These are phyloP conservation scores for Nymphalis urticae DNA, from an alignment of 2,888 invertebrate genomes.

Conservation along the genomic window DNA sequence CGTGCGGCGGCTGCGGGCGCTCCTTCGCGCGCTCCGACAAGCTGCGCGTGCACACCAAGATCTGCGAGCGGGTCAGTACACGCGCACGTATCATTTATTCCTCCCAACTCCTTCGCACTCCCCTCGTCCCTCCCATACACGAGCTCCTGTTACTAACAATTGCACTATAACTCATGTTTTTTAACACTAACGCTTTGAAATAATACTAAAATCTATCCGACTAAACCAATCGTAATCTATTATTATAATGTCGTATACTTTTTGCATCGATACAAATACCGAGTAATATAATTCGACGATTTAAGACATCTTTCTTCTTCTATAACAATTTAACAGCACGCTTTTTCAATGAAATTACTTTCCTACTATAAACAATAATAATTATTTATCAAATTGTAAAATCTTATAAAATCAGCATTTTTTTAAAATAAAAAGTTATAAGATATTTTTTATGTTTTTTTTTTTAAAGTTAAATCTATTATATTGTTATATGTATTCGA, in stretches of 20 bases:
- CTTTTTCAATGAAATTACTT: not conserved
- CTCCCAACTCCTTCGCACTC: no score
- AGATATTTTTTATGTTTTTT: no score
- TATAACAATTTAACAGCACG: not conserved
- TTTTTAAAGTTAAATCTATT: no score
- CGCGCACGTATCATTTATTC: not conserved
- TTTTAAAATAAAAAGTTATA: no score
- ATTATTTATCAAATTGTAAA: no score
- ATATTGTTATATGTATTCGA: no score
- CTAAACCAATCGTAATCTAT: not conserved
- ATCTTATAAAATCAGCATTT: no score
- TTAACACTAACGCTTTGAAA: no score
- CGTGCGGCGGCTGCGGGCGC: slow-evolving; percentile 85
- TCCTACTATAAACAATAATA: no score
- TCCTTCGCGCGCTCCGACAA: slow-evolving; percentile 88
- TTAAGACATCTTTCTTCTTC: not conserved
- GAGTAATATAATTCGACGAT: not conserved
- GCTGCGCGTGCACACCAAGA: slow-evolving; percentile 85
- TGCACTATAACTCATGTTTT: no score
- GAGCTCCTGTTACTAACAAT: no score
- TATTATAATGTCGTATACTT: not conserved
- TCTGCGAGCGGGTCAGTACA: slow-evolving; percentile 74
- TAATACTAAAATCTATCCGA: not conserved
- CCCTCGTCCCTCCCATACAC: no score
- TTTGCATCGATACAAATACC: slow-evolving; percentile 4